These are phyloP conservation scores for Argopecten irradians DNA, from an alignment of 1,140 invertebrate species.

Conservation along the genomic window DNA sequence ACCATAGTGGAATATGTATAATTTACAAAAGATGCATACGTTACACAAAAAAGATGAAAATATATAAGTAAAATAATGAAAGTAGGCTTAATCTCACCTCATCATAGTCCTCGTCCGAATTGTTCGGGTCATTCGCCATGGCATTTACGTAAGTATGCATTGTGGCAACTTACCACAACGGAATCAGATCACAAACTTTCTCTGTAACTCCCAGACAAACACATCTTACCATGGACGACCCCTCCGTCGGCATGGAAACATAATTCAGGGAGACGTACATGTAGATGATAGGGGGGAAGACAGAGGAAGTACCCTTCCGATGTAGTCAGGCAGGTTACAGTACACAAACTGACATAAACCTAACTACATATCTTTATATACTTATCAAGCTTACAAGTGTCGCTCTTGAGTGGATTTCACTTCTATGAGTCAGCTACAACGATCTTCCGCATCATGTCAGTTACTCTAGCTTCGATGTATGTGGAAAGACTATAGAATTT, in stretches of 20 bases:
- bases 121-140: not conserved
- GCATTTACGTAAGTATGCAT: not conserved
- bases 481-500: too few relatives aligned
- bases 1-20: too few relatives aligned
- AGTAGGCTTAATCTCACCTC: not conserved
- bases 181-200: not conserved
- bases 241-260: not conserved
- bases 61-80: too few relatives aligned
- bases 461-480: too few relatives aligned
- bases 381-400: too few relatives aligned
- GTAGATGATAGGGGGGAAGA: not conserved
- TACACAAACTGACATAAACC: not conserved
- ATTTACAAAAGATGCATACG: too few relatives aligned
- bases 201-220: too few relatives aligned
- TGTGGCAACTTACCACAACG: not conserved
- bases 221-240: not conserved
- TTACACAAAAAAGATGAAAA: too few relatives aligned
- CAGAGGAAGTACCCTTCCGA: not conserved
- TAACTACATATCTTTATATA: too few relatives aligned
- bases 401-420: too few relatives aligned
- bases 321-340: not conserved
- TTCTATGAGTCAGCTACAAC: too few relatives aligned
- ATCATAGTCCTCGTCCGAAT: not conserved
- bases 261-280: not conserved
- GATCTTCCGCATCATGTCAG: too few relatives aligned